Base-by-base conservation (phyloP, 2,888 invertebrate genomes). In the Mythimna lalbum region DNA sequence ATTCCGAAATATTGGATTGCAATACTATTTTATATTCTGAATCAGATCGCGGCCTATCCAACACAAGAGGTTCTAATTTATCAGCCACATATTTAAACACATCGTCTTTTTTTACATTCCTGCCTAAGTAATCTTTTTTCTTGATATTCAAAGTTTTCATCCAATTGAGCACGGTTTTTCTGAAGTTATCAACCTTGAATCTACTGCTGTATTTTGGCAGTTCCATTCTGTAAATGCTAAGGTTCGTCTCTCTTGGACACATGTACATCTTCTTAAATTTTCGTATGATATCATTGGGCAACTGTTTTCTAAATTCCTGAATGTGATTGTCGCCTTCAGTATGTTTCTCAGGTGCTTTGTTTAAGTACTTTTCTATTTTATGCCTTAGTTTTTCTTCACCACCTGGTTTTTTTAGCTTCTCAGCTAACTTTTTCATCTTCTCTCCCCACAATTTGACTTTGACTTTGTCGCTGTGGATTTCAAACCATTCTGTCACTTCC, bases 281-380 rank as follows among this genome's bases (percentile, higher is more conserved):
- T 3, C 73, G 68, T 47, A 83, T 78, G 6, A 89, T 81, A 60
- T 71, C 69, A 36, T 86, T 64, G 1, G 88, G 83, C 23, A 89
- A 63, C 10, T 83, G 77, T 50, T 75, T 76, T 65, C 77, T 82
- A 4, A 85, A 82, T 59, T 80, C 75, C 7, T 66, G 36, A 23
- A 67, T 70, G 1, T 82, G 83, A 36, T 80, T 81, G 19, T 83
- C 79, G 23, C 56, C 63, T 19, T 84, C 81, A 36, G 76, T 57
- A 19, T 53, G n/a, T 27, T 76, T 52, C n/a, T 80, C 81, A 0
- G 83, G 81, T n/a, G 77, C 63, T 59, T 61, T 78, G 6, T 76
- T 77, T 21, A 89, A 74, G 33, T 76, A 88, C 33, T 82, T 82
- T 59, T 82, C 78, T 50, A 88, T 85, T 68, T 87, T 89, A 17